Percentiles rank a stretch among this genome's conserved stretches.
These are phyloP conservation scores for Oryzias javanicus DNA, from an alignment of 2,113 vertebrate genomes.

Conservation along the genomic window DNA sequence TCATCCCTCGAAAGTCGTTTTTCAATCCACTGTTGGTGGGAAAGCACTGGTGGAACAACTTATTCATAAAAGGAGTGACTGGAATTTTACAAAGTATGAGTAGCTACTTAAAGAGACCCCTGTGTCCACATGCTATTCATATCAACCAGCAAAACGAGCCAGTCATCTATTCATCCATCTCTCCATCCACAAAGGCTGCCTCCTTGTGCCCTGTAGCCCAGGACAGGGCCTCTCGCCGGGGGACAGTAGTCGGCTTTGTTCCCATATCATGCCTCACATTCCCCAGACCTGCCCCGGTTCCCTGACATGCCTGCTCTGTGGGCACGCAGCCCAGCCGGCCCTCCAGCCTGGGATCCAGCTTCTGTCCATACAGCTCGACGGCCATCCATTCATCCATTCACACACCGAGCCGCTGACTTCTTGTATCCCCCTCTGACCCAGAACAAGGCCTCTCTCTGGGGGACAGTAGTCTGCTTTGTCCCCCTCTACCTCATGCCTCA, in stretches of 20 bases:
- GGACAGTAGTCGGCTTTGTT: constrained; percentile 79
- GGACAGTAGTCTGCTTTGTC: constrained; percentile 79
- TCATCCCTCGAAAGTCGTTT: too few species aligned
- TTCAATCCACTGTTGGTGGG: neutral
- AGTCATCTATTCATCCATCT: constrained; percentile 30
- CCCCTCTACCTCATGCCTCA: constrained; percentile 65
- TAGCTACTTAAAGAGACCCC: constrained; percentile 8
- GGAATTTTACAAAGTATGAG: neutral
- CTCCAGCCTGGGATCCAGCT: constrained; percentile 42
- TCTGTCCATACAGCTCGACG: constrained; percentile 51
- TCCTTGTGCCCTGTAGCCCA: constrained; percentile 55
- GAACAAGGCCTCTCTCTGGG: constrained; percentile 74
- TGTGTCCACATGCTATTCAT: constrained; percentile 8
- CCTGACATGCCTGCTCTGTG: constrained; percentile 54
- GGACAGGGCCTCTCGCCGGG: constrained; percentile 62
- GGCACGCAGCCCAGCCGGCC: constrained; percentile 39
- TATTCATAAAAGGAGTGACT: neutral
- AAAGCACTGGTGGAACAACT: neutral
- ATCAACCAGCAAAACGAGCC: constrained; percentile 16
- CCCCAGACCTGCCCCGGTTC: constrained; percentile 66
- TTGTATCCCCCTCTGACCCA: constrained; percentile 57
- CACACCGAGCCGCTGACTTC: constrained; percentile 55
- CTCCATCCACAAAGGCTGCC: constrained; percentile 43
- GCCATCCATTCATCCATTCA: constrained; percentile 57
- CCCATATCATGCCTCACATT: constrained; percentile 72